These are phyloP conservation scores for Lindbergichthys nudifrons DNA, from an alignment of 2,797 vertebrate species.

Conservation along the genomic window DNA sequence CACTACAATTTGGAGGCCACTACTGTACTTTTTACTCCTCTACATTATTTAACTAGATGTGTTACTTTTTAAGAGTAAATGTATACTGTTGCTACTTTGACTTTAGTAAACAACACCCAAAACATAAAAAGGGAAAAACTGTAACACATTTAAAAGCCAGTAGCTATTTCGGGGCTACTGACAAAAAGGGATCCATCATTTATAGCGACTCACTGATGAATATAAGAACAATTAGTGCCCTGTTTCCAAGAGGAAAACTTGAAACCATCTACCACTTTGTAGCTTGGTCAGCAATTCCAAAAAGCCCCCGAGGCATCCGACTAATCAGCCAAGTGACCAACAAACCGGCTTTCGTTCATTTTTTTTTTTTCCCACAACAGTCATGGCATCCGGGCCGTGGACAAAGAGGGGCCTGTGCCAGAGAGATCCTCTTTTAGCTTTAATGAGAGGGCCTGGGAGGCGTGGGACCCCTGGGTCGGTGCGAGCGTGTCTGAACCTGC, in stretches of 20 bases:
- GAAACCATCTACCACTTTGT: constrained; percentile 49
- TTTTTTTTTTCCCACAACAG: constrained; percentile 69
- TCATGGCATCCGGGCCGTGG: constrained; percentile 76
- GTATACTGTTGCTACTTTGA: too few species aligned
- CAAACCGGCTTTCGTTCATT: constrained; percentile 63
- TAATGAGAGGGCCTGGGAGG: constrained; percentile 83
- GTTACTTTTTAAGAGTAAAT: too few species aligned
- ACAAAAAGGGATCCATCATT: constrained; percentile 7
- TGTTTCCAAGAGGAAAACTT: constrained; percentile 55
- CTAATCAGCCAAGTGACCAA: constrained; percentile 68
- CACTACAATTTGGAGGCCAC: too few species aligned
- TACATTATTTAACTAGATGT: too few species aligned
- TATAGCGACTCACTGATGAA: constrained; percentile 17
- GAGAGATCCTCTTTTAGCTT: constrained; percentile 81
- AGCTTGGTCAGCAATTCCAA: constrained; percentile 65
- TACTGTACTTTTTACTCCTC: too few species aligned
- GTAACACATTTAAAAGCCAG: constrained; percentile 15
- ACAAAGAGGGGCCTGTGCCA: constrained; percentile 83
- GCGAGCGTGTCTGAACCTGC: constrained; percentile 73
- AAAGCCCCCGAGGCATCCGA: constrained; percentile 66
- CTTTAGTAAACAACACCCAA: too few species aligned
- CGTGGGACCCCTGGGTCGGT: constrained; percentile 76
- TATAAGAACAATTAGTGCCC: constrained; percentile 49
- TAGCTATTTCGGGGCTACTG: neutral
- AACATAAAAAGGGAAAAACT: neutral